Conservation (phyloP, 2,888 invertebrate species). For the Nasonia oneida region DNA sequence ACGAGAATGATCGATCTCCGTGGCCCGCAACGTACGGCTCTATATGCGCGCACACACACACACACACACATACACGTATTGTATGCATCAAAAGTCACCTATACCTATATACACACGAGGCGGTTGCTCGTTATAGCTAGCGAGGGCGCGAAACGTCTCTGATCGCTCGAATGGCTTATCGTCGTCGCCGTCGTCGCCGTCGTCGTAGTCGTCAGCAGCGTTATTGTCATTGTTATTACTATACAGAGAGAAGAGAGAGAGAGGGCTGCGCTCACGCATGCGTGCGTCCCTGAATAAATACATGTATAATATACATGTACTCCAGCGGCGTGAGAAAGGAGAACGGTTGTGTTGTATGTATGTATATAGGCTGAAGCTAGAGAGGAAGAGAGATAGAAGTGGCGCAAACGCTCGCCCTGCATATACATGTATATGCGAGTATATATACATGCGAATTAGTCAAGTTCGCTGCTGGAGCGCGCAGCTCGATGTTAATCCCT, state of each 20-base stretch:
- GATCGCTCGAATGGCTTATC: slow-evolving; percentile 19
- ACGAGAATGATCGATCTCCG: slow-evolving; percentile 2
- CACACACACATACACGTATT: background rate
- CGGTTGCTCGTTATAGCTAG: background rate
- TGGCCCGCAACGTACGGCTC: background rate
- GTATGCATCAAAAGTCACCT: background rate
- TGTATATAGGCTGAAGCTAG: background rate
- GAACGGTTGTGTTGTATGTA: no score
- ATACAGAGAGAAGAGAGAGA: background rate
- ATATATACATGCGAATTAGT: slow-evolving; percentile 46
- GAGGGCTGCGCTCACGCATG: background rate
- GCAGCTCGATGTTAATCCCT: slow-evolving; percentile 26
- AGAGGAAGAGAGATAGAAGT: background rate
- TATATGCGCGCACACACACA: background rate
- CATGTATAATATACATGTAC: slow-evolving; percentile 1
- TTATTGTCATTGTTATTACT: slow-evolving; percentile 1
- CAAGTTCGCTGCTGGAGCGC: slow-evolving; percentile 17
- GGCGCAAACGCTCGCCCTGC: background rate
- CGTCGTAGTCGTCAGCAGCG: background rate
- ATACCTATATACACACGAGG: no score
- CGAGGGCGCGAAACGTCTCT: background rate
- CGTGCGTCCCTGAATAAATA: background rate
- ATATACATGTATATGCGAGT: slow-evolving; percentile 27
- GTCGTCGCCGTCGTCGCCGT: background rate
- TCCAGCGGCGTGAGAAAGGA: no score